Base-by-base conservation (phyloP, 2,888 invertebrate species). In the Cheilosia vulpina region DNA sequence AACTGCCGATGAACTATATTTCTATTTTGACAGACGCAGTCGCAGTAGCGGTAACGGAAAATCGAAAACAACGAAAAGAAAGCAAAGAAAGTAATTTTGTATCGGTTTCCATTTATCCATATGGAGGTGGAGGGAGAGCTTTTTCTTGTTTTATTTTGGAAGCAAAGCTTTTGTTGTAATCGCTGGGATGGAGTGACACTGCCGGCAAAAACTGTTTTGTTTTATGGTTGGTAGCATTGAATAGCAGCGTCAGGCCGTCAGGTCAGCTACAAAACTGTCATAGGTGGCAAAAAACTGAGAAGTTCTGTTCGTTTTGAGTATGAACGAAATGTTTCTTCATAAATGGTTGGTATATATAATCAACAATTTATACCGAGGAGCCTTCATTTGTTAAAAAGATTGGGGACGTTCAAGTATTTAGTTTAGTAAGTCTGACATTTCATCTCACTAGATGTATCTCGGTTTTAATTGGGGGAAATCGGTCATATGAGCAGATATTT, bases 1-100 rank as follows among this genome's bases (percentile, higher is more conserved):
- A 71, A 79, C 73, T 71, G 57, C 65, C 31, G 58, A 55, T 80
- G 84, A 71, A 58, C 43, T 53, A 50, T 53, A 50, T 19, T 21
- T 9, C 2, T 9, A 43, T 27, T 52, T 52, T 84, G 84, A 84
- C 79, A 79, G 75, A 75, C 84, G 84, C 84, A 84, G 84, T 7
- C 84, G 79, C 84, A 84, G 60, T 84, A 7, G 62, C 41, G 13
- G 11, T 38, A 0, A 9, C 31, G 47, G 65, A 45, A 63, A 65
- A 19, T 52, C 41, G 47, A 60, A 17, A 38, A 38, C 58, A 17
- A 68, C 27, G 17, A 31, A 47, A 21, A 68, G 53, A 52, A 68
- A 57, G 4, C 62, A 47, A 21, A 68, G 47, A 57, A 63, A 57
- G 4, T 57, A 58, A 50, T 53, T 6, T 50, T 43, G 41, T 69